Evolutionary conservation across 1,140 invertebrate genomes (phyloP).

Genomic region (Octopus sinensis): DNA sequence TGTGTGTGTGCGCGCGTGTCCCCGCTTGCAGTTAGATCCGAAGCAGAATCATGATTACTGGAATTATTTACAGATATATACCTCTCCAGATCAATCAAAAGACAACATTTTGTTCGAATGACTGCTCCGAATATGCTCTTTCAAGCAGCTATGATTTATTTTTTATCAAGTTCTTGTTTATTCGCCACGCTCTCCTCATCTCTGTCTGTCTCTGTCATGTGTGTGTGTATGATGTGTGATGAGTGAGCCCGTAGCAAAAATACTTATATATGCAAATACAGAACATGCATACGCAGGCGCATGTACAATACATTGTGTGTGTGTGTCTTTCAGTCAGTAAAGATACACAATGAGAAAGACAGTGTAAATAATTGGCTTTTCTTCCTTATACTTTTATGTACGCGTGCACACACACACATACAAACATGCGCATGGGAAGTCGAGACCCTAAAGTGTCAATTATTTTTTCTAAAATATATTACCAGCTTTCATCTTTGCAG

Average conservation of each 20-base stretch:
- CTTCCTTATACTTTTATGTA: neutral
- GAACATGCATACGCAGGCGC: neutral
- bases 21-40: neutral
- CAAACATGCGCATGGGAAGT: neutral
- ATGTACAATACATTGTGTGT: neutral
- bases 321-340: neutral
- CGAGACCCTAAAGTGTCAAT: too few species aligned
- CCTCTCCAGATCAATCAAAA: neutral
- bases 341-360: neutral
- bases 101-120: neutral
- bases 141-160: neutral
- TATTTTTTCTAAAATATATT: too few species aligned
- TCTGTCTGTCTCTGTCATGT: too few species aligned
- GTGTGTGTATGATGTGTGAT: neutral
- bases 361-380: neutral
- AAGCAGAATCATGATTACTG: conserved; percentile 10
- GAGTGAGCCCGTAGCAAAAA: neutral
- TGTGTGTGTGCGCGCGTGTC: conserved; percentile 13
- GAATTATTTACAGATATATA: neutral
- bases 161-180: neutral
- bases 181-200: neutral
- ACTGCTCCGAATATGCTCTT: neutral
- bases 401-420: neutral
- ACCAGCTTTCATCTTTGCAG: too few species aligned
- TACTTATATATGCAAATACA: neutral